Evolutionary conservation across 2,113 vertebrate genomes (phyloP), one percentile per base, ranked within the genome.

Genomic region (Brachirus orientalis): DNA sequence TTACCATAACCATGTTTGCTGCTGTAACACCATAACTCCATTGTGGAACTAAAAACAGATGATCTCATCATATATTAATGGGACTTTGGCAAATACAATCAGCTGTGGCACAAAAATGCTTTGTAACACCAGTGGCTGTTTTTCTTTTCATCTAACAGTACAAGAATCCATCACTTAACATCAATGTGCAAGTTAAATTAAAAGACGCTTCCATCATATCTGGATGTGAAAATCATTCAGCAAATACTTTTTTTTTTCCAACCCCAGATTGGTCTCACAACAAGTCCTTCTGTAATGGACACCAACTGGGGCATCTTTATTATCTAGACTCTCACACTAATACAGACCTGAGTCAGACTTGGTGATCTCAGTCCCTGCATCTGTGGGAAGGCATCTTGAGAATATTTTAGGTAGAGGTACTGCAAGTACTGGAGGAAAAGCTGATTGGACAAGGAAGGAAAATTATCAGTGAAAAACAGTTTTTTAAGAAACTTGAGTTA

Each of bases 371-470:
- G 48, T 60, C 92, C 90, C 0, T 93, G 90, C 61, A 88, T 91
- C 63, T 91, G 79, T 63, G 86, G 78, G 44, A 88, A 76, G 16
- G 86, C 76, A 44, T 93, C 93, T 62, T 94, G 91, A 76, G 91
- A 95, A 78, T 91, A 96, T 68, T 94, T 96, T 51, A 95, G 65
- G 75, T 96, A 96, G 55, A 99, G 92, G 83, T 95, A 99, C 67
- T 94, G 92, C 10, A 99, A 89, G 85, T 98, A 99, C 77, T 89
- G 92, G 10, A 99, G 95, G 82, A 99, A 95, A 0, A 97, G 90
- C 98, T 99, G 73, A 35, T 66, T 9, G 64, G 47, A 63, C 2
- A 10, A 17, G 78, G 41, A 84, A n/a, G 72, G 10, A 75, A 75
- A 44, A 48, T 1, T 10, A 9, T 36, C 19, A 14, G 7, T 44